phyloP scores from a whole-genome alignment of 2,797 vertebrate species.

The Acridotheres tristis region DNA sequence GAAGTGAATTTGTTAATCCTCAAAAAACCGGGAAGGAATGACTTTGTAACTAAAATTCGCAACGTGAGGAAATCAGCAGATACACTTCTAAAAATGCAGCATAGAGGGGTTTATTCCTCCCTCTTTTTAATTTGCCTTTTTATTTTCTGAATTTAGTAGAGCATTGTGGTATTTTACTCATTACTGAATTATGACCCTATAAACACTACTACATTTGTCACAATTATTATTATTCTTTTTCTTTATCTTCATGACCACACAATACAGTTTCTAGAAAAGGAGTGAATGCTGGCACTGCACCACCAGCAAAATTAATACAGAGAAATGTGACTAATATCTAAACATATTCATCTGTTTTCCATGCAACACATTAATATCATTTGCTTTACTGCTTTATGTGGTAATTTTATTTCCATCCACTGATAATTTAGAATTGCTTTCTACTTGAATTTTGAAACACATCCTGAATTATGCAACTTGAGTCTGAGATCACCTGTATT shows the following conservation, averaged over 20 bases:
- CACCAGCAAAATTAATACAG: neutral
- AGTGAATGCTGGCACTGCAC: neutral
- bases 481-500: neutral
- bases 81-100: neutral
- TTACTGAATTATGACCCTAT: neutral
- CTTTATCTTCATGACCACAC: conserved; percentile 1
- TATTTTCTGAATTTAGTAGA: neutral
- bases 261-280: neutral
- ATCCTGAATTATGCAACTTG: neutral
- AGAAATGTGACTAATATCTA: neutral
- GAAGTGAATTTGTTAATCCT: neutral
- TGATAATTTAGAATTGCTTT: neutral
- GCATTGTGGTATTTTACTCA: neutral
- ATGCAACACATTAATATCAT: neutral
- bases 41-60: neutral
- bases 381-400: neutral
- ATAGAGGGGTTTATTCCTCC: neutral
- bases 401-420: conserved; percentile 10
- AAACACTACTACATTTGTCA: neutral
- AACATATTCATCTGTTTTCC: neutral
- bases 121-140: neutral
- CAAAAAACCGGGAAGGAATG: neutral
- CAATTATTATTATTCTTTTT: neutral
- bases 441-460: neutral
- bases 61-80: neutral